Base-by-base conservation (phyloP, 2,113 vertebrate species). In the Forbesichthys agassizii region DNA sequence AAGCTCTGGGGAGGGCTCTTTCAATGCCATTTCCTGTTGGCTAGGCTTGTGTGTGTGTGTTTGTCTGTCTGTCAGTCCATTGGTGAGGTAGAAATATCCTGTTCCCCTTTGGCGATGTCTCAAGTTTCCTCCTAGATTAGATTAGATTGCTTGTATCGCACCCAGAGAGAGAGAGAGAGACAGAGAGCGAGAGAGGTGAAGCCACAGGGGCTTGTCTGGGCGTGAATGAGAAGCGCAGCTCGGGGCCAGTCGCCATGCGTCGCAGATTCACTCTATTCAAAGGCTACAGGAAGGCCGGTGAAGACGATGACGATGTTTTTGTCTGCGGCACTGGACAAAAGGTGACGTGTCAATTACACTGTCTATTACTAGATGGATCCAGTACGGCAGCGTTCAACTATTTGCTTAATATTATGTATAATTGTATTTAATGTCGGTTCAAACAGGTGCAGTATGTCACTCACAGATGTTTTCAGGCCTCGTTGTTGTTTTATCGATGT, bases 221-320 rank as follows among this genome's bases (percentile, higher is more conserved):
- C 52, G 47, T 55, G 42, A 58, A 33, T 5, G 56, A 8, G 4
- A 33, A 27, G 27, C 16, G 9, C 47, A 68, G 48, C 53, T 16
- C 8, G 14, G 3, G 8, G 20, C 49, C 33, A 64, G n/a, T 49
- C 85, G n/a, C 75, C 64, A 90, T 92, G 88, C 83, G 79, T 46
- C 82, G 83, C 11, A 63, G 47, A 0, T 63, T 90, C 47, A 84
- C 66, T 20, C 16, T 55, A 0, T 87, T 93, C 71, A 77, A 80
- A 65, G 84, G 88, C 3, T 87, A 83, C 89, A 70, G 78, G 74
- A 77, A 36, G 74, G 64, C 83, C 5, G 74, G 52, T 10, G 88
- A 90, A 69, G 85, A 88, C 36, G 87, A 89, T 3, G 77, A 89
- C 13, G 87, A 91, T 0, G 85, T 89, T 77, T 91, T 90, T 80